Evolutionary conservation across 2,113 vertebrate genomes (phyloP).

Genomic region (Mellivora capensis): DNA sequence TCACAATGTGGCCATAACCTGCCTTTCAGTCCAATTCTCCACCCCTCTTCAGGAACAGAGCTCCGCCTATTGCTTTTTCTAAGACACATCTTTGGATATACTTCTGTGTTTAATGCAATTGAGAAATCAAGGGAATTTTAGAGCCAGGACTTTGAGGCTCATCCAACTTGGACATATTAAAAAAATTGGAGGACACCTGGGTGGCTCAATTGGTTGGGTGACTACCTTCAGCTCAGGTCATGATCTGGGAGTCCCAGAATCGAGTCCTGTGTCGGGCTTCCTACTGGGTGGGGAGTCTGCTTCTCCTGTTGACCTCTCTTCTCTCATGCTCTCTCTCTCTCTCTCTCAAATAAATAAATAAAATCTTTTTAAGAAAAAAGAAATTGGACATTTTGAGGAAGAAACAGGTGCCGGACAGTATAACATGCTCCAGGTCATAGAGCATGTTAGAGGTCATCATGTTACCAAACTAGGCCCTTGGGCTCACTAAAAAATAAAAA

Average conservation of each 20-base stretch:
- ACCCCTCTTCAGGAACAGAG: not conserved
- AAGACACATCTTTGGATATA: not conserved
- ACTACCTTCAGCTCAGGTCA: too few species aligned
- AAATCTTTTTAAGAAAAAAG: not conserved
- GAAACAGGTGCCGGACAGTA: not conserved
- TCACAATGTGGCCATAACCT: not conserved
- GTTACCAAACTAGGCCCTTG: not conserved
- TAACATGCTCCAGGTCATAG: not conserved
- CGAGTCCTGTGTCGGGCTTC: too few species aligned
- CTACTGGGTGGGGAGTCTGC: too few species aligned
- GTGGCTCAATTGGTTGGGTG: too few species aligned
- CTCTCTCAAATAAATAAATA: too few species aligned
- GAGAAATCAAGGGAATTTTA: slow-evolving; percentile 1
- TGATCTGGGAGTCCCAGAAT: too few species aligned
- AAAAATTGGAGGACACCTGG: not conserved
- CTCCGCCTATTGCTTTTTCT: not conserved
- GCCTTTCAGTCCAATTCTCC: not conserved
- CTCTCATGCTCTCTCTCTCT: too few species aligned
- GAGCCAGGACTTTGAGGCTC: not conserved
- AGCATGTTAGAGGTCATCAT: not conserved
- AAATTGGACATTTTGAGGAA: not conserved
- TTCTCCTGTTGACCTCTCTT: too few species aligned
- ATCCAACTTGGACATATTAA: not conserved
- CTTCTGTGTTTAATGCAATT: not conserved
- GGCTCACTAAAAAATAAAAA: not conserved